A percentile compares a stretch with the other conserved stretches of the same genome.
These are phyloP conservation scores for Aplocera efformata DNA, from an alignment of 2,888 invertebrate species.

Conservation along the genomic window DNA sequence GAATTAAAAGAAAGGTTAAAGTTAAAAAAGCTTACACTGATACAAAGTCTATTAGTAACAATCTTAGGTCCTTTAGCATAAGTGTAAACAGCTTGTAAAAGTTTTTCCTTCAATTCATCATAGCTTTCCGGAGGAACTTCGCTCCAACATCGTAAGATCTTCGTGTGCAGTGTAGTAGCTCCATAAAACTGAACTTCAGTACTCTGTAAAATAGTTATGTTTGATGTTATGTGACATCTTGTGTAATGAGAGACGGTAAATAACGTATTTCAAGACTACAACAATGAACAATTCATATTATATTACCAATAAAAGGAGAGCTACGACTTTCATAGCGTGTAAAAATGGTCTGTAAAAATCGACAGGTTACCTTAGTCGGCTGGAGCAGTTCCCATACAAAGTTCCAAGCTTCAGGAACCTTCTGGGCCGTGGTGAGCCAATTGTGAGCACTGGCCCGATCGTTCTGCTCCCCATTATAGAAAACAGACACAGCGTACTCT, in stretches of 20 bases:
- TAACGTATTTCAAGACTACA: too few relatives aligned
- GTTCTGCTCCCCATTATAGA: slow-evolving; percentile 80
- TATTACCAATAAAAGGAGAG: too few relatives aligned
- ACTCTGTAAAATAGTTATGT: slow-evolving; percentile 72
- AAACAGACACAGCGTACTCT: slow-evolving; percentile 84
- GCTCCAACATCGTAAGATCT: slow-evolving; percentile 92
- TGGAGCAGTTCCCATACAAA: slow-evolving; percentile 94
- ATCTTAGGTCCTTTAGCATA: slow-evolving; percentile 91
- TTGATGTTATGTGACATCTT: background rate
- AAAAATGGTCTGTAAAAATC: background rate
- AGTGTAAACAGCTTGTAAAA: slow-evolving; percentile 87
- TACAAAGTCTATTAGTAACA: slow-evolving; percentile 91
- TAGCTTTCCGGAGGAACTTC: slow-evolving; percentile 92
- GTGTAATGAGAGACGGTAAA: too few relatives aligned
- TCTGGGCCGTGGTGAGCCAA: slow-evolving; percentile 92
- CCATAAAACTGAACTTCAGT: slow-evolving; percentile 97
- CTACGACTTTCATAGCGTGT: too few relatives aligned
- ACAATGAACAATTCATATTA: too few relatives aligned
- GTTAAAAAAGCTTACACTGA: slow-evolving; percentile 88
- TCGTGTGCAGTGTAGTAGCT: slow-evolving; percentile 93
- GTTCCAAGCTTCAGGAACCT: slow-evolving; percentile 94
- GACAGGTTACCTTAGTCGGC: slow-evolving; percentile 85
- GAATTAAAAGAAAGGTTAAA: too few relatives aligned
- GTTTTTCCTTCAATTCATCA: slow-evolving; percentile 86
- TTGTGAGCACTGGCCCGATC: slow-evolving; percentile 90